Conservation (phyloP, 2,113 vertebrate species). For the Ammodytes marinus region DNA sequence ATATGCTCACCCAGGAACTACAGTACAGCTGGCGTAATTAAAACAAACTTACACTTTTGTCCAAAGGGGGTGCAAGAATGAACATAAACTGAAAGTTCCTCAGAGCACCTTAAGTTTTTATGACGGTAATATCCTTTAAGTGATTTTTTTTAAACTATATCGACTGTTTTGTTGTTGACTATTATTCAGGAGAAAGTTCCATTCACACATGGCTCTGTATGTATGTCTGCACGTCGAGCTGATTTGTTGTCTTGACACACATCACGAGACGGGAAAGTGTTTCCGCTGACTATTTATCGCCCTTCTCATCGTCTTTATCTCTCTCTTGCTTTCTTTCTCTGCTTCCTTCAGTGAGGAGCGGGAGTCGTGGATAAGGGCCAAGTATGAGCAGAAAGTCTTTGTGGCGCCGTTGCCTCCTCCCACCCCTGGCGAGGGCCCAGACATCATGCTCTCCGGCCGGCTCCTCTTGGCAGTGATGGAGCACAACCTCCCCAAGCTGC, state of each 20-base stretch:
- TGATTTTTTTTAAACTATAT: too few species aligned
- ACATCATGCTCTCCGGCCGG: slow-evolving; percentile 84
- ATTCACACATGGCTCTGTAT: too few species aligned
- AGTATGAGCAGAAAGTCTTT: slow-evolving; percentile 94
- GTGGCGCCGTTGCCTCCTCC: slow-evolving; percentile 87
- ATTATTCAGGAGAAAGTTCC: too few species aligned
- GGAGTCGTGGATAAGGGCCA: slow-evolving; percentile 93
- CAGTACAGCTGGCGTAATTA: too few species aligned
- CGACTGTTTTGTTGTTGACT: too few species aligned
- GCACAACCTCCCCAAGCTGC: slow-evolving; percentile 88
- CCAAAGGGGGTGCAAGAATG: too few species aligned
- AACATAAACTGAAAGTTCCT: too few species aligned
- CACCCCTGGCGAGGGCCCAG: slow-evolving; percentile 80
- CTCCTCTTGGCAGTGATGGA: slow-evolving; percentile 89
- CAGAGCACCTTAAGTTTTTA: too few species aligned
- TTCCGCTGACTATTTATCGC: slow-evolving; percentile 1
- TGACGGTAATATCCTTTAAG: too few species aligned
- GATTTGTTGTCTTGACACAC: background rate
- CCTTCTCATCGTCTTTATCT: background rate
- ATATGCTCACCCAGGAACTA: too few species aligned
- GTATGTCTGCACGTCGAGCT: too few species aligned
- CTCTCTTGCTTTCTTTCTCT: slow-evolving; percentile 5
- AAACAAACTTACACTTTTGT: too few species aligned
- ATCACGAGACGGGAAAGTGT: background rate
- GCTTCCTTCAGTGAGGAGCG: slow-evolving; percentile 88